These are phyloP conservation scores for Pogona vitticeps DNA, from an alignment of 2,113 vertebrate genomes.

Conservation along the genomic window DNA sequence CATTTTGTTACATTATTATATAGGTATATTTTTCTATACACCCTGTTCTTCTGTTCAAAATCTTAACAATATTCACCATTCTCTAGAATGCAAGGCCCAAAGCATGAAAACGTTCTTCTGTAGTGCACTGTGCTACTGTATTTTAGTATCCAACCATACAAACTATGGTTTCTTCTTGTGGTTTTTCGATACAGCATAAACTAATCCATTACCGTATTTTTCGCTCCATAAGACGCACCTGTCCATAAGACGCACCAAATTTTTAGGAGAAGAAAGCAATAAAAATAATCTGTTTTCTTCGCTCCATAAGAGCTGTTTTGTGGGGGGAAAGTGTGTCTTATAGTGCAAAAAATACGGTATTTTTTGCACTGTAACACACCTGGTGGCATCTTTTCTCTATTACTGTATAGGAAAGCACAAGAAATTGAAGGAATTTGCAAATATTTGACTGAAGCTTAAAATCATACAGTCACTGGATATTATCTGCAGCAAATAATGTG, in stretches of 20 bases:
- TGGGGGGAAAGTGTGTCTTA: too few relatives aligned
- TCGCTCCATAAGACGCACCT: too few relatives aligned
- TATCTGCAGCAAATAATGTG: background rate
- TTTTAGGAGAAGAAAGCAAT: too few relatives aligned
- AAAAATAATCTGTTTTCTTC: too few relatives aligned
- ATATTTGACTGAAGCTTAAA: conserved; percentile 61
- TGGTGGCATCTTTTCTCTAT: conserved; percentile 63
- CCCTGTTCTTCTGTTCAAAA: conserved; percentile 46
- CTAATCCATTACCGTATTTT: conserved; percentile 68
- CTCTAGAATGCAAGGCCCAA: conserved; percentile 30
- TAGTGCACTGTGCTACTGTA: conserved; percentile 64
- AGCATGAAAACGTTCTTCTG: conserved; percentile 64
- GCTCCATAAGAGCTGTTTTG: too few relatives aligned
- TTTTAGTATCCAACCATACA: conserved; percentile 58
- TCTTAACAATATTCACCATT: conserved; percentile 50
- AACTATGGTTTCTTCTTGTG: conserved; percentile 23
- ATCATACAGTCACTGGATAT: conserved; percentile 68
- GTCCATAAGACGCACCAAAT: too few relatives aligned
- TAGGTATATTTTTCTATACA: conserved; percentile 34
- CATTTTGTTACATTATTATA: conserved; percentile 45
- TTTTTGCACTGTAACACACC: conserved; percentile 59
- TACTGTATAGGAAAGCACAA: conserved; percentile 74
- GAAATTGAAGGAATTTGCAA: conserved; percentile 71
- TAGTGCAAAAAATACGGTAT: too few relatives aligned
- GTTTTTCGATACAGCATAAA: conserved; percentile 62